phyloP scores from a whole-genome alignment of 64 coral and sea anemone genomes.

The Astreopora myriophthalma region DNA sequence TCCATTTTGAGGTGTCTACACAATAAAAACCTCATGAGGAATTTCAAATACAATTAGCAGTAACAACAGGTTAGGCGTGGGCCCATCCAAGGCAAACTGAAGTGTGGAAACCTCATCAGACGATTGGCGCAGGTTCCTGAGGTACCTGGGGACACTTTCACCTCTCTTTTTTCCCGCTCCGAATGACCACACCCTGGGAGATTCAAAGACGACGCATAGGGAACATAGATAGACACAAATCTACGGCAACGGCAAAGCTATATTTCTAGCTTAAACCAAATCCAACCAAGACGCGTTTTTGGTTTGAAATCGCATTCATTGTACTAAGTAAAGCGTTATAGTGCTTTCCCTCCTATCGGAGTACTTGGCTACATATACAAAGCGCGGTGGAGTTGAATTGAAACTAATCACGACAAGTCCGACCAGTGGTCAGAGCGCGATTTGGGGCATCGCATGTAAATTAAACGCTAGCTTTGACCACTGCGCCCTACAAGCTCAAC shows the following conservation, averaged over 20 bases:
- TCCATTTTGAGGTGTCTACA: conserved; percentile 66
- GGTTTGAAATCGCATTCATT: background rate
- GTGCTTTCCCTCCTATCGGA: background rate
- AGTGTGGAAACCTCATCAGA: background rate
- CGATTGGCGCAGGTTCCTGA: background rate
- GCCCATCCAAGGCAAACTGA: background rate
- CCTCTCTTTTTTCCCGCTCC: background rate
- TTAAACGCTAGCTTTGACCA: too few relatives aligned
- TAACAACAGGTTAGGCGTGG: background rate
- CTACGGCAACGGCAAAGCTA: background rate
- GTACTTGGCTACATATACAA: too few relatives aligned
- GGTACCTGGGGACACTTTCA: background rate
- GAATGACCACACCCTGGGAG: background rate
- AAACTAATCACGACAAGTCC: too few relatives aligned
- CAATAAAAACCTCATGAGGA: background rate
- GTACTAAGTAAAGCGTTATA: background rate
- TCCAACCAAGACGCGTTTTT: background rate
- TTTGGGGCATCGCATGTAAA: too few relatives aligned
- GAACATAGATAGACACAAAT: background rate
- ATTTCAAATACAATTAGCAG: background rate
- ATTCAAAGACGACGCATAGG: too few relatives aligned
- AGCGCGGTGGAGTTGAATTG: too few relatives aligned
- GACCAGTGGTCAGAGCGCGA: too few relatives aligned
- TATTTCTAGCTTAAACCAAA: background rate
- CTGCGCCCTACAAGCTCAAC: too few relatives aligned